These are phyloP conservation scores for Hylomyscus alleni DNA, from an alignment of 2,797 vertebrate species.

Conservation along the genomic window DNA sequence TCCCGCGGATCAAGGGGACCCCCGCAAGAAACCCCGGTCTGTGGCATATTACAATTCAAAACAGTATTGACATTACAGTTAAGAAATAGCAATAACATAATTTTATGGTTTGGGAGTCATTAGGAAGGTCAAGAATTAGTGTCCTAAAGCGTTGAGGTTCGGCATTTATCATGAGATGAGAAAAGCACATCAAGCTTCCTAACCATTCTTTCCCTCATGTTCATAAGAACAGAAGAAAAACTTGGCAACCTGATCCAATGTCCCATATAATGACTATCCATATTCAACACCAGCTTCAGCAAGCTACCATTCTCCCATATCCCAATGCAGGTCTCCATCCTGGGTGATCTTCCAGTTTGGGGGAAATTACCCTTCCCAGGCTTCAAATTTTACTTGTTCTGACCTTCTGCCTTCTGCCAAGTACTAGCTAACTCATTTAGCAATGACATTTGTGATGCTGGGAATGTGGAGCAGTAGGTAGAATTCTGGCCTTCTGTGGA, in stretches of 20 bases:
- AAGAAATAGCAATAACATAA: not conserved
- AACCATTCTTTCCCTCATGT: not conserved
- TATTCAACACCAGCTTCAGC: not conserved
- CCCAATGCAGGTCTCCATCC: not conserved
- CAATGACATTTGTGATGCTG: not conserved
- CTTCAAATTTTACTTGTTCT: constrained; percentile 39
- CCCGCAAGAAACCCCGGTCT: too few species aligned
- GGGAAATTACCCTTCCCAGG: not conserved
- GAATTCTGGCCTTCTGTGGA: not conserved
- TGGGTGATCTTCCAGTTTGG: not conserved
- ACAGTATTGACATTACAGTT: not conserved
- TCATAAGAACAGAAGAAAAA: not conserved
- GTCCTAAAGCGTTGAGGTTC: not conserved
- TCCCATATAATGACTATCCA: rapidly evolving
- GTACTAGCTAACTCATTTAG: constrained; percentile 45
- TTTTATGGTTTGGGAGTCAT: not conserved
- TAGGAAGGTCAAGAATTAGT: not conserved
- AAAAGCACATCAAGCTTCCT: not conserved
- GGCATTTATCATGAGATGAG: not conserved
- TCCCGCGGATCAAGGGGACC: too few species aligned
- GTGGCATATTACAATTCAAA: too few species aligned
- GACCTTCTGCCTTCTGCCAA: not conserved
- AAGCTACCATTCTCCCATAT: not conserved
- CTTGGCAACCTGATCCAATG: not conserved
- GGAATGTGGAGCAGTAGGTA: not conserved